Percentiles rank a stretch among this genome's conserved stretches.
phyloP scores from a whole-genome alignment of 2,797 vertebrate genomes.

The Falco berigora region DNA sequence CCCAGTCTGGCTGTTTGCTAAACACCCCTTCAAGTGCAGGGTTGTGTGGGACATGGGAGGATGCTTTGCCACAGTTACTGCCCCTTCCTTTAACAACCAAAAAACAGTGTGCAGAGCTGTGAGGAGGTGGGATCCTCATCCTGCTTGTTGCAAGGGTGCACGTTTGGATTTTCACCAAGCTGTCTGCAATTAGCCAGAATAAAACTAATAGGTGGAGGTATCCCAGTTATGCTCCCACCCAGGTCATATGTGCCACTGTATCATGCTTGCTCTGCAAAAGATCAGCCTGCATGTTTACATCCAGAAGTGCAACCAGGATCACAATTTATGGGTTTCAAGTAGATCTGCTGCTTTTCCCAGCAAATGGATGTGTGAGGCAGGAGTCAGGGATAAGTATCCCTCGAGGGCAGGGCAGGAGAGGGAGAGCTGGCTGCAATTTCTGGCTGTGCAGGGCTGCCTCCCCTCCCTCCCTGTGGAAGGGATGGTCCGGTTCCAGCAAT shows the following conservation, averaged over 20 bases:
- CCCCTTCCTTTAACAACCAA: not conserved
- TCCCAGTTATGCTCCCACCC: not conserved
- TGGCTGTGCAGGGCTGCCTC: not conserved
- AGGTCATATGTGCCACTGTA: not conserved
- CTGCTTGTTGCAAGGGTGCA: not conserved
- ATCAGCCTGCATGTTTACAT: accelerated
- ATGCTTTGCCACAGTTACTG: not conserved
- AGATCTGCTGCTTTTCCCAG: not conserved
- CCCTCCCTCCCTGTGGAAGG: not conserved
- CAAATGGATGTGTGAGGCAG: accelerated
- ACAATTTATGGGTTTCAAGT: not conserved
- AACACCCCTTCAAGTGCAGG: not conserved
- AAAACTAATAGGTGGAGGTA: not conserved
- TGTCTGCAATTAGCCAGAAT: not conserved
- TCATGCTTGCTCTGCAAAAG: not conserved
- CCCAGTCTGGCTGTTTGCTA: not conserved
- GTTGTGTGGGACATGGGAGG: not conserved
- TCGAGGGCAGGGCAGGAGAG: not conserved
- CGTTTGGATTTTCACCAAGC: not conserved
- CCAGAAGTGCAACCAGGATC: not conserved
- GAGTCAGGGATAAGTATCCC: not conserved
- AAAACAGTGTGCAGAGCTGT: not conserved
- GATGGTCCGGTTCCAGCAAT: not conserved
- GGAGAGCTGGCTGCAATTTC: not conserved
- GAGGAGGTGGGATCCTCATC: not conserved